Percentiles rank a stretch among this genome's conserved stretches.
Conservation (phyloP, 2,113 vertebrate genomes). For the Leucopsar rothschildi region DNA sequence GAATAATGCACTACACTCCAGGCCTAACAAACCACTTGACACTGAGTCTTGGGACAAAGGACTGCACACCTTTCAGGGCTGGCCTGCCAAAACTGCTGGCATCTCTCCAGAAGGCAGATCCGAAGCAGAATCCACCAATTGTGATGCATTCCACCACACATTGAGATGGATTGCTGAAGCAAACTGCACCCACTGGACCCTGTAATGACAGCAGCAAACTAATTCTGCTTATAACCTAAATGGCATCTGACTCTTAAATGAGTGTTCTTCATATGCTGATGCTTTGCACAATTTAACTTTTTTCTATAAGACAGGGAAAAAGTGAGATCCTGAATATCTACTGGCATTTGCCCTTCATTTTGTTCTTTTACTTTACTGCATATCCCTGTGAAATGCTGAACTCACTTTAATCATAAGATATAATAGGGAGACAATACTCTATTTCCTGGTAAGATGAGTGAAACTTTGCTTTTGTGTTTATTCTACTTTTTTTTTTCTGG, state of each 20-base stretch:
- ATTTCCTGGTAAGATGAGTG: neutral
- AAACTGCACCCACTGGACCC: slow-evolving; percentile 1
- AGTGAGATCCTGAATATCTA: neutral
- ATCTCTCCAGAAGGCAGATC: neutral
- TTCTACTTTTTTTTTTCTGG: neutral
- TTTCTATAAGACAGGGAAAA: neutral
- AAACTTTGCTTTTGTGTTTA: neutral
- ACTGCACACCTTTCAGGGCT: neutral
- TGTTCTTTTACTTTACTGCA: neutral
- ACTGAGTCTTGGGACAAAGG: neutral
- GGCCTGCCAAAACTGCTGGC: neutral
- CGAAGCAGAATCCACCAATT: neutral
- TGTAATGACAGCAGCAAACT: neutral
- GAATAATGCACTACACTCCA: neutral
- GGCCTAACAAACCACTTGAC: neutral
- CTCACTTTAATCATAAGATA: neutral
- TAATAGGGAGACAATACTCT: neutral
- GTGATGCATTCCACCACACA: neutral
- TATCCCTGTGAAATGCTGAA: neutral
- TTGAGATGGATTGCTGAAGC: neutral
- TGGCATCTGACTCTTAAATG: neutral
- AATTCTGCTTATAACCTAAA: neutral
- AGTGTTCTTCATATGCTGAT: neutral
- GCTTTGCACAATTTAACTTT: neutral
- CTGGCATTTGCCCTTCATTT: neutral